Base-by-base conservation (phyloP, 2,888 invertebrate genomes). In the Agrypnus murinus region DNA sequence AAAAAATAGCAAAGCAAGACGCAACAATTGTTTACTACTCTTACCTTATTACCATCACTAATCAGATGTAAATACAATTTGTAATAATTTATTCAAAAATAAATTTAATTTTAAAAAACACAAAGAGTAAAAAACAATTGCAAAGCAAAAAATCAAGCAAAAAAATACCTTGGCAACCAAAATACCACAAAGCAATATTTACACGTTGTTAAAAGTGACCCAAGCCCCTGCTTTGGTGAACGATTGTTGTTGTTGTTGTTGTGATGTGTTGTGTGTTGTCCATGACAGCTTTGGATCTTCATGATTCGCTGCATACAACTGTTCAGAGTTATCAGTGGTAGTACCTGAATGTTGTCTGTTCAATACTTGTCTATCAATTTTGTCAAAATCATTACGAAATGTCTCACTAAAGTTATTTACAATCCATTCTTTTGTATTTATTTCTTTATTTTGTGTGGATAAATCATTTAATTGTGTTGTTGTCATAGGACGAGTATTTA, bases 151-250 rank as follows among this genome's bases (percentile, higher is more conserved):
- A 71, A 77, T 65, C 71, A 75, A 74, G 76, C 76, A 74, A 77
- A 72, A 77, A 79, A 77, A 78, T 76, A 77, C 77, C 77, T 80
- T 77, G 55, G 77, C 75, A 80, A 78, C 77, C 74, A 74, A 77
- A 81, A 81, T 82, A 79, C 75, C 79, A 74, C 78, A 77, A 81
- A 82, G 83, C 81, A 83, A 84, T 84, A 84, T 84, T 85, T 85
- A 86, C 85, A 85, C 82, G 82, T 85, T 85, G 81, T 83, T 84
- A 84, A 86, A 86, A 83, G 84, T 83, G 82, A 86, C 86, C 86
- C 86, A 86, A 83, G 83, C 81, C 79, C 80, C 82, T 76, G 78
- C 77, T 73, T 78, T 77, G 74, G 71, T 74, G 71, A 68, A 67
- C 62, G 69, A 71, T 71, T 53, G 64, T 43, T n/a, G n/a, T n/a